Evolutionary conservation across 2,113 vertebrate genomes (phyloP).

Genomic region (Ciconia stormi): DNA sequence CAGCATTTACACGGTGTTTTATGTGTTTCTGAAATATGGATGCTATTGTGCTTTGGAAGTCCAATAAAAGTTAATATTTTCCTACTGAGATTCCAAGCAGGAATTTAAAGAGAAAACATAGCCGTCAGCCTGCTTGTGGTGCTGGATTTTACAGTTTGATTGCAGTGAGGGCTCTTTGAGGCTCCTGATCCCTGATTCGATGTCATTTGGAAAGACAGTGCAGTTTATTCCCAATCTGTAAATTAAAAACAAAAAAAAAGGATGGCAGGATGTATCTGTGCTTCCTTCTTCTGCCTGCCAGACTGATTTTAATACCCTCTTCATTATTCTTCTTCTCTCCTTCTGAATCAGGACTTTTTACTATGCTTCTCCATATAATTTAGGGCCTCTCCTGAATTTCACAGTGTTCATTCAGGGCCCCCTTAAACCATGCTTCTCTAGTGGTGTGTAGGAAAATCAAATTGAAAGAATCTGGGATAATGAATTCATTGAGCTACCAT

Average conservation of each 20-base stretch:
- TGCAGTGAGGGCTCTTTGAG: neutral
- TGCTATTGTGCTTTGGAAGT: fast-evolving
- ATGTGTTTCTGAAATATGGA: neutral
- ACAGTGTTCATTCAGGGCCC: fast-evolving
- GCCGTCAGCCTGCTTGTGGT: neutral
- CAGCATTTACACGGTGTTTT: fast-evolving
- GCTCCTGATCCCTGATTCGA: fast-evolving
- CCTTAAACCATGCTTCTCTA: neutral
- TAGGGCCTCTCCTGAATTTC: neutral
- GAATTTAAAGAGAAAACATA: neutral
- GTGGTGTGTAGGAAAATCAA: neutral
- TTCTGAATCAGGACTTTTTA: neutral
- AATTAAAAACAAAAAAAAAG: neutral
- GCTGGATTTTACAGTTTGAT: neutral
- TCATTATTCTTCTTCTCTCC: neutral
- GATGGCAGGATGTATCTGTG: neutral
- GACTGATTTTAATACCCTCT: neutral
- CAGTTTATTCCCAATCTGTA: neutral
- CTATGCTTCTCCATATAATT: fast-evolving
- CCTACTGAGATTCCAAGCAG: neutral
- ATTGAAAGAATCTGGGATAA: neutral
- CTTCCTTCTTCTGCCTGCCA: neutral
- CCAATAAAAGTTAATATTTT: neutral
- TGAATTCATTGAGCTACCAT: neutral
- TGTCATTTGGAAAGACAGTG: neutral